Percentiles rank a stretch among this genome's conserved stretches.
Conservation (phyloP, 37 sponge, comb jelly and placozoan genomes). For the Spongilla lacustris region DNA sequence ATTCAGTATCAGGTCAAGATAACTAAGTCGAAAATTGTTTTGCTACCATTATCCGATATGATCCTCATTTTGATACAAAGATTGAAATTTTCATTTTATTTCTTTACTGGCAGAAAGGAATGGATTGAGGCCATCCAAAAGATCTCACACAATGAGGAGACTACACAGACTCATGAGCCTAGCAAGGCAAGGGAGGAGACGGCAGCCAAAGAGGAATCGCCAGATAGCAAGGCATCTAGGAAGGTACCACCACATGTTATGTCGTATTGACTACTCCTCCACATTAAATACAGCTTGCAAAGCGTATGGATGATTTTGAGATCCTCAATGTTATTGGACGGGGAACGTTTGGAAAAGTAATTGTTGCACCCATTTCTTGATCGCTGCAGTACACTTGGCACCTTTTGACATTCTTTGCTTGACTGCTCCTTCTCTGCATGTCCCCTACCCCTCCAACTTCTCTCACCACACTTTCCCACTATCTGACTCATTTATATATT, state of each 20-base stretch:
- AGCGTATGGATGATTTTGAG: constrained; percentile 92
- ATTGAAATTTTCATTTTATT: too few species aligned
- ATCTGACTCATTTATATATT: too few species aligned
- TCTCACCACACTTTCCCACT: not conserved
- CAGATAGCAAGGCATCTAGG: not conserved
- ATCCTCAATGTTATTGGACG: constrained; percentile 96
- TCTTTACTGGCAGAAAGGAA: constrained; percentile 30
- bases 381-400: too few species aligned
- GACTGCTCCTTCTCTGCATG: not conserved
- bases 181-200: constrained; percentile 8
- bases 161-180: too few species aligned
- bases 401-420: too few species aligned
- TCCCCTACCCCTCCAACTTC: not conserved
- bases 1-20: too few species aligned
- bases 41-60: too few species aligned
- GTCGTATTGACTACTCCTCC: not conserved
- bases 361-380: too few species aligned
- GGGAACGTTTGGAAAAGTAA: constrained; percentile 98
- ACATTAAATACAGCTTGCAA: not conserved
- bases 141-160: constrained; percentile 32
- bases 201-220: constrained; percentile 3
- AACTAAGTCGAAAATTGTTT: too few species aligned
- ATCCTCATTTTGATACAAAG: too few species aligned
- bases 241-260: not conserved
- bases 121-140: constrained; percentile 69